Base-by-base conservation (phyloP, 2,797 vertebrate species). In the Malurus splendens region DNA sequence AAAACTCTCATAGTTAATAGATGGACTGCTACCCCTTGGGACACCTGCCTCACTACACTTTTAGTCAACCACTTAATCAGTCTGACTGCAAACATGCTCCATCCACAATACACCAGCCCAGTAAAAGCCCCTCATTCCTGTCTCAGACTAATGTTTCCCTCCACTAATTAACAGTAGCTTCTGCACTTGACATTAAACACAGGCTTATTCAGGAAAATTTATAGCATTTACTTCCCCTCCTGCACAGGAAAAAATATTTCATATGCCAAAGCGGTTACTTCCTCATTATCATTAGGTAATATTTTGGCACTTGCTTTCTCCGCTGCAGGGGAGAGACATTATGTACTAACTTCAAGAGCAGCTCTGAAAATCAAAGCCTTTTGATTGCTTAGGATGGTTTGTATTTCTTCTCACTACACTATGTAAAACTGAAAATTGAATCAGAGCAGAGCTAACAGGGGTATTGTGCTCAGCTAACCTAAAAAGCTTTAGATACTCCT, bases 241-340 rank as follows among this genome's bases (percentile, higher is more conserved):
- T 12, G 60, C 74, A 93, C 89, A 93, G 93, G 93, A 95, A 94
- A 92, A 90, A 94, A 86, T 90, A 93, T 36, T 93, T 76, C 90
- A 80, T 89, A 27, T 15, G 91, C 90, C 93, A 95, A 90, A 87
- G 76, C n/a, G 0, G 80, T 88, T 86, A 90, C 91, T 94, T 94
- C 89, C 81, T 93, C 75, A 24, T 82, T 92, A 90, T 92, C 65
- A 91, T 92, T 93, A 90, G 82, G 84, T 92, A 93, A 93, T 86
- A 89, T 81, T 93, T 90, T 93, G 93, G 94, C 82, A 90, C 62
- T 90, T 65, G 87, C 72, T 65, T 76, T 50, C 87, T 45, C 79
- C 7, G 1, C 71, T 72, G 78, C 76, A 90, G 87, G 75, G 80
- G 62, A 93, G 42, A 73, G 41, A 94, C 68, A 87, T 27, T 50